phyloP scores from a whole-genome alignment of 2,113 vertebrate species.

The Menura novaehollandiae region DNA sequence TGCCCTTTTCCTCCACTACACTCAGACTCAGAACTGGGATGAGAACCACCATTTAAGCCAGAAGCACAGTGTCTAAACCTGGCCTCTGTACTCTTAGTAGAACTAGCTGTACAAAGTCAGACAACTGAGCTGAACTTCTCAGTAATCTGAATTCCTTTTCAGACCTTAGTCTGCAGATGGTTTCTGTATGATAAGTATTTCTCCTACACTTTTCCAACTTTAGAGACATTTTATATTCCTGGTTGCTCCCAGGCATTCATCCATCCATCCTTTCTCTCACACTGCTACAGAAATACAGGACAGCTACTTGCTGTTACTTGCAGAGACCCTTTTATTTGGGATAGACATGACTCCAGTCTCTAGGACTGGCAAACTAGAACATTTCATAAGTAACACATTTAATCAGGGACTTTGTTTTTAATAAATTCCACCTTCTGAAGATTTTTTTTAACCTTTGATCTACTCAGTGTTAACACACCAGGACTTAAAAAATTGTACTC shows the following conservation, averaged over 20 bases:
- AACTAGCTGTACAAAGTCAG: not conserved
- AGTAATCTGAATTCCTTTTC: not conserved
- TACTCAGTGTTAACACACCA: conserved; percentile 3
- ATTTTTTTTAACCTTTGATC: conserved; percentile 38
- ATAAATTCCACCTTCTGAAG: conserved; percentile 38
- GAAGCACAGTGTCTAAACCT: not conserved
- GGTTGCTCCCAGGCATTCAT: not conserved
- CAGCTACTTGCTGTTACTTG: not conserved
- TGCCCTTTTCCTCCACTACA: not conserved
- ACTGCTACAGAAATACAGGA: not conserved
- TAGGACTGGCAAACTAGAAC: not conserved
- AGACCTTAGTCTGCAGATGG: not conserved
- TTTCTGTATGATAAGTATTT: not conserved
- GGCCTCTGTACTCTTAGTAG: not conserved
- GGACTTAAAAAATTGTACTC: conserved; percentile 3
- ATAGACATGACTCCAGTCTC: not conserved
- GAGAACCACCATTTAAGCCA: not conserved
- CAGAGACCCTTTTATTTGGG: not conserved
- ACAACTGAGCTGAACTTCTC: not conserved
- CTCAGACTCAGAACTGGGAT: not conserved
- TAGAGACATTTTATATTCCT: not conserved
- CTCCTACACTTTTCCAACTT: not conserved
- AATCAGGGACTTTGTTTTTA: conserved; percentile 40
- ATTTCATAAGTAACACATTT: conserved; percentile 7
- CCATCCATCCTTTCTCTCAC: not conserved